These are phyloP conservation scores for Pseudoips prasinana DNA, from an alignment of 2,888 invertebrate genomes.

Conservation along the genomic window DNA sequence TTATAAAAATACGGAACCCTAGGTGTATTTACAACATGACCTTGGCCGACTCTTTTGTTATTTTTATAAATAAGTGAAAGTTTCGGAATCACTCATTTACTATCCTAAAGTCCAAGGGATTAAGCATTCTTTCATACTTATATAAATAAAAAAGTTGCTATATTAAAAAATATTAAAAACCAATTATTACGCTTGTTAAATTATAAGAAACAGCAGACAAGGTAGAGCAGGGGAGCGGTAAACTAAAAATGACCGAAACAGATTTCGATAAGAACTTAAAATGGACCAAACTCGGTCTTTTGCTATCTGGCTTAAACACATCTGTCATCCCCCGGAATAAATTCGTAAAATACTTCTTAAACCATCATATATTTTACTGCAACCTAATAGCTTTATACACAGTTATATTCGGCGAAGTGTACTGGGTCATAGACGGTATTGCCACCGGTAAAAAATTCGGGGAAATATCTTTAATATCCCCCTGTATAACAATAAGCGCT, in stretches of 20 bases:
- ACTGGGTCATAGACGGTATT: constrained; percentile 49
- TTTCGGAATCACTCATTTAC: no score
- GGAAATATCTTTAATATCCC: constrained; percentile 49
- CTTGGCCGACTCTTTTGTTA: no score
- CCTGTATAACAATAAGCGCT: constrained; percentile 49
- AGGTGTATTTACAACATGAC: no score
- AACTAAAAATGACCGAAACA: constrained; percentile 5
- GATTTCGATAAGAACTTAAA: constrained; percentile 40
- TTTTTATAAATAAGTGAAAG: no score
- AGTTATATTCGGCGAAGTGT: constrained; percentile 50
- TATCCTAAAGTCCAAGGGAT: no score
- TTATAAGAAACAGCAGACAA: no score
- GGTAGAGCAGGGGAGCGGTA: no score
- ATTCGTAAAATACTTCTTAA: constrained; percentile 27
- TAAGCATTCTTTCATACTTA: no score
- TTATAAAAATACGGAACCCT: no score
- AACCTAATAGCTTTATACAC: constrained; percentile 45
- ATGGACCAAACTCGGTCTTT: constrained; percentile 38
- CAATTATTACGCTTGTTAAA: no score
- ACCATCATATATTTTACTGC: constrained; percentile 37
- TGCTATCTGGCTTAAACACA: constrained; percentile 50
- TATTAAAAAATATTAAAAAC: no score
- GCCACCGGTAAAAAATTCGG: constrained; percentile 41
- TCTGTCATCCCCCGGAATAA: constrained; percentile 14
- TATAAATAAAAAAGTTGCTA: no score